A percentile compares a stretch with the other conserved stretches of the same genome.
These are phyloP conservation scores for Mesopsocus fuscifrons DNA, from an alignment of 2,888 invertebrate genomes.

Conservation along the genomic window DNA sequence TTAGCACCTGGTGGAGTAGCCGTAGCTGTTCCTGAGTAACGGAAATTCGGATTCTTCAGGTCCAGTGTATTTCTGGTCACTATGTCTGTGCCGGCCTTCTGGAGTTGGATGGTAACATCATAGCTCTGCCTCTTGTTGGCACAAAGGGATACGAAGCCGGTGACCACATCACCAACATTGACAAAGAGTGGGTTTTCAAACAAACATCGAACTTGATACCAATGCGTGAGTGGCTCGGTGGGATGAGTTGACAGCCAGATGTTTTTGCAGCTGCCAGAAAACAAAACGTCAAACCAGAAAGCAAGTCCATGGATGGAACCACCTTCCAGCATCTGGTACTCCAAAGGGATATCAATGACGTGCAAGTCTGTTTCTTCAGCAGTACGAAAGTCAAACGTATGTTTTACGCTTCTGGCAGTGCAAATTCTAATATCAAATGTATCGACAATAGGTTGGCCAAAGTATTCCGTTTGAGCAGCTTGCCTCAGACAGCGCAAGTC, in stretches of 20 bases:
- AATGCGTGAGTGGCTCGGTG: constrained; percentile 94
- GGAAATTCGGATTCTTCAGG: constrained; percentile 95
- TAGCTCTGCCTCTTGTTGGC: constrained; percentile 97
- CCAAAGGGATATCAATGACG: constrained; percentile 82
- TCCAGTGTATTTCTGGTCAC: constrained; percentile 84
- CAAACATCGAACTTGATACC: constrained; percentile 97
- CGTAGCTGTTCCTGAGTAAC: constrained; percentile 85
- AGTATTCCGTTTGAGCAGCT: constrained; percentile 92
- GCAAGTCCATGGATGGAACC: constrained; percentile 94
- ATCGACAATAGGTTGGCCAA: constrained; percentile 94
- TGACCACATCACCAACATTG: constrained; percentile 79
- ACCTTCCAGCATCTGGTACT: constrained; percentile 79
- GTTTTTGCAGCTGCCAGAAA: constrained; percentile 72
- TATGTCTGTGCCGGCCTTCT: constrained; percentile 62
- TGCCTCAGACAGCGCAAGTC: constrained; percentile 80
- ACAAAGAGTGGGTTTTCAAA: constrained; percentile 85
- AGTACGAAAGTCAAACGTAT: constrained; percentile 82
- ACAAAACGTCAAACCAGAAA: constrained; percentile 99
- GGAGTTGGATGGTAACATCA: constrained; percentile 90
- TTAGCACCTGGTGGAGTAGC: constrained; percentile 84
- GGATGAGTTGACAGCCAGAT: constrained; percentile 97
- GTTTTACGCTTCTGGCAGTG: constrained; percentile 81
- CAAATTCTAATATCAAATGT: constrained; percentile 97
- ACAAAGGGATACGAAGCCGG: constrained; percentile 68
- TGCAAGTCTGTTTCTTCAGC: constrained; percentile 89